Percentiles rank a stretch among this genome's conserved stretches.
phyloP scores from a whole-genome alignment of 2,888 invertebrate genomes.

The Yponomeuta malinellus region DNA sequence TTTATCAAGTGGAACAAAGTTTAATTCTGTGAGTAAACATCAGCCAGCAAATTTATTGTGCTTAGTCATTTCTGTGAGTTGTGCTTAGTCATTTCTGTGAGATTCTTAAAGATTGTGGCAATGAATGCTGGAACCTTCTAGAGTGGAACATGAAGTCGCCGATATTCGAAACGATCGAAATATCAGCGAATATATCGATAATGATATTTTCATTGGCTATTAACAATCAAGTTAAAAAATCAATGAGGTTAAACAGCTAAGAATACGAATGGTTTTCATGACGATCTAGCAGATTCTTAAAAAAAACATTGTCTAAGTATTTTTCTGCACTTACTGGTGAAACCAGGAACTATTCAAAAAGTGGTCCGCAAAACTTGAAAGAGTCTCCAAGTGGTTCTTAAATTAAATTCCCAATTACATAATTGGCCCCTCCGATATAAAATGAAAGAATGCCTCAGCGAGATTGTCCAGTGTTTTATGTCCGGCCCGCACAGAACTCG shows the following conservation, averaged over 20 bases:
- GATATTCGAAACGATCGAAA: no score
- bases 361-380: conserved; percentile 1
- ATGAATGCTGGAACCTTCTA: neutral
- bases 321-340: no score
- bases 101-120: neutral
- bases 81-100: neutral
- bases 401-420: conserved; percentile 14
- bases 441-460: conserved; percentile 45
- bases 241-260: no score
- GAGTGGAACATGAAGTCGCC: neutral
- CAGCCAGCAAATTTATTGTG: no score
- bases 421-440: conserved; percentile 24
- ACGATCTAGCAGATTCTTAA: no score
- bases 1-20: no score
- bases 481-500: conserved; percentile 71
- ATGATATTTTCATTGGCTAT: no score
- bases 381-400: conserved; percentile 5
- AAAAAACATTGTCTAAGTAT: neutral
- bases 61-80: neutral
- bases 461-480: conserved; percentile 60
- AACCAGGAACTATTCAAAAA: no score
- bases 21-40: no score
- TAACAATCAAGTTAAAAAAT: no score
- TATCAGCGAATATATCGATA: no score
- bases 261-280: no score